These are phyloP conservation scores for Heliconius ismenius DNA, from an alignment of 2,888 invertebrate species.

Conservation along the genomic window DNA sequence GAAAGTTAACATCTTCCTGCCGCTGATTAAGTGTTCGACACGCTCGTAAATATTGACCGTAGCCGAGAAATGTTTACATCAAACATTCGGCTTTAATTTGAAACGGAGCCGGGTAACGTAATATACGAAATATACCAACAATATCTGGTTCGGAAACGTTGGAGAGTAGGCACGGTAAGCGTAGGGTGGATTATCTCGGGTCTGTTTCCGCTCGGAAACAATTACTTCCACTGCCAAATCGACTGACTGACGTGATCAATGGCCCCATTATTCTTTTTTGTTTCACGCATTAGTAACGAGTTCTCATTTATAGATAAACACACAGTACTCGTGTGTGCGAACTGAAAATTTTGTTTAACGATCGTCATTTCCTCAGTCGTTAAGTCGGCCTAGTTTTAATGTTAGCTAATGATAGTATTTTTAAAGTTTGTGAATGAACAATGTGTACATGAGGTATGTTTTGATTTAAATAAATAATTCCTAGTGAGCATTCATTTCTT, in stretches of 20 bases:
- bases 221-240: slow-evolving; percentile 52
- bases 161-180: slow-evolving; percentile 27
- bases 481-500: neutral
- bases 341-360: slow-evolving; percentile 54
- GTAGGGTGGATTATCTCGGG: slow-evolving; percentile 49
- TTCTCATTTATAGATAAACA: slow-evolving; percentile 54
- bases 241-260: slow-evolving; percentile 58
- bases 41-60: slow-evolving; percentile 62
- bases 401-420: slow-evolving; percentile 8
- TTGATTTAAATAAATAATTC: too few relatives aligned
- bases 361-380: slow-evolving; percentile 56
- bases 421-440: neutral
- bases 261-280: slow-evolving; percentile 61
- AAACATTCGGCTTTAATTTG: slow-evolving; percentile 58
- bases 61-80: slow-evolving; percentile 57
- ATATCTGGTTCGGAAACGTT: slow-evolving; percentile 40
- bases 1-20: slow-evolving; percentile 68
- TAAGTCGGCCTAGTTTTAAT: slow-evolving; percentile 35
- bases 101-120: slow-evolving; percentile 46
- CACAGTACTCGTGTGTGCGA: slow-evolving; percentile 46
- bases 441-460: neutral
- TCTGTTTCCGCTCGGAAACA: slow-evolving; percentile 67
- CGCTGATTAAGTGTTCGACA: slow-evolving; percentile 68
- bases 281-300: slow-evolving; percentile 54
- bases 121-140: slow-evolving; percentile 40